Evolutionary conservation across 92 coral and sea anemone species (phyloP).

Genomic region (Heteractis magnifica): DNA sequence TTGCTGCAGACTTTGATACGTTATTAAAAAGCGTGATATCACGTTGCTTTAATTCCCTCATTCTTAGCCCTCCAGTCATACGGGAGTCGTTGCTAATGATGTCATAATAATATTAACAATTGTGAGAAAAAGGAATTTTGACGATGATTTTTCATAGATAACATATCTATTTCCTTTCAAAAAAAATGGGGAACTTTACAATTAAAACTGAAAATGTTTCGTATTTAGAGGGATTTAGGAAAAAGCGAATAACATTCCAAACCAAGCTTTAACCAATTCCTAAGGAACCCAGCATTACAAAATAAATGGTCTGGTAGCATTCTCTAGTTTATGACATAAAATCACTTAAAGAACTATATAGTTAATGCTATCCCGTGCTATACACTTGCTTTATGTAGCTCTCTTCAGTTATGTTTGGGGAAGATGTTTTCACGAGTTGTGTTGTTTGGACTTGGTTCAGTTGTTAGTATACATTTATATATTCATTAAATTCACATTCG

Average conservation of each 20-base stretch:
- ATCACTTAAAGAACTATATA: not conserved
- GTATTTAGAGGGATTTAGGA: no score
- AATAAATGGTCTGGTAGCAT: not conserved
- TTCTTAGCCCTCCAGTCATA: no score
- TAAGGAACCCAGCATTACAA: not conserved
- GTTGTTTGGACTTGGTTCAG: not conserved
- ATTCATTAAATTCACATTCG: not conserved
- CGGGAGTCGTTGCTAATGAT: no score
- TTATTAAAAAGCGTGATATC: no score
- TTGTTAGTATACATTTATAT: not conserved
- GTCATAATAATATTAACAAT: no score
- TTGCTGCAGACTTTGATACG: no score
- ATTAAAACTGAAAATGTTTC: no score
- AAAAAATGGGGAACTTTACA: no score
- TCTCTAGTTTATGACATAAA: not conserved
- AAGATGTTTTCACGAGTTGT: not conserved
- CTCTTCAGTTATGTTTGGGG: not conserved
- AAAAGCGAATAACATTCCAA: not conserved
- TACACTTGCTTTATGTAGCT: not conserved
- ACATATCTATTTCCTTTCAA: no score
- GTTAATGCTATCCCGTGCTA: not conserved
- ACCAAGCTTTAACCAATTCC: not conserved
- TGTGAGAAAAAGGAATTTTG: no score
- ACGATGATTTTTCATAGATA: no score
- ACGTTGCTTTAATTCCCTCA: no score